These are phyloP conservation scores for Pan paniscus DNA, from an alignment of 2,113 vertebrate genomes.

Conservation along the genomic window DNA sequence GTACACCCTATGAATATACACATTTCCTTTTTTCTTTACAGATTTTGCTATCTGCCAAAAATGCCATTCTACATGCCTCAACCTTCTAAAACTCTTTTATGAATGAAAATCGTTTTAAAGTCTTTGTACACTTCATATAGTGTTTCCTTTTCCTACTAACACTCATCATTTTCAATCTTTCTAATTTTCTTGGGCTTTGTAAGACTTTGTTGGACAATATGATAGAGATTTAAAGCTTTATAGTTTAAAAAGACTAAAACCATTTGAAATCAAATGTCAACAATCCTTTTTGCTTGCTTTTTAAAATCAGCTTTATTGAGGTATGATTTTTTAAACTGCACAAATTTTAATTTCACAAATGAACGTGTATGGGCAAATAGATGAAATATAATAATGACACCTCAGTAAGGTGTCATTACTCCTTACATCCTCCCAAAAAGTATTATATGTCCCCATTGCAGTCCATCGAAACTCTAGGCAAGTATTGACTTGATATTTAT, in stretches of 20 bases:
- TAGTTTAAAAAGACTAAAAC: not conserved
- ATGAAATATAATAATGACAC: not conserved
- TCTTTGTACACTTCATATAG: not conserved
- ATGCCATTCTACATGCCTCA: not conserved
- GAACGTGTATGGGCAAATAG: not conserved
- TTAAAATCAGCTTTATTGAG: not conserved
- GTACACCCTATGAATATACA: not conserved
- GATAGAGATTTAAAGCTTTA: not conserved
- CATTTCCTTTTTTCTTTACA: not conserved
- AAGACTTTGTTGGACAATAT: not conserved
- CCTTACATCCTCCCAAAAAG: not conserved
- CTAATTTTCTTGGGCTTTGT: not conserved
- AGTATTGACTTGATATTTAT: not conserved
- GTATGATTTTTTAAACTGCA: not conserved
- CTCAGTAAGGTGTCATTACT: not conserved
- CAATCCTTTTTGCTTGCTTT: not conserved
- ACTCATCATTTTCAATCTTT: not conserved
- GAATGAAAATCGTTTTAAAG: not conserved
- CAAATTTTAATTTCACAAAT: not conserved
- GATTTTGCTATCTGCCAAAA: not conserved
- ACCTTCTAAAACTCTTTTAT: not conserved
- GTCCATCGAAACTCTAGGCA: not conserved
- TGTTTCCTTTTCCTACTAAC: not conserved
- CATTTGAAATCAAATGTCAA: not conserved
- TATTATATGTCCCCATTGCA: no score